phyloP scores from a whole-genome alignment of 2,797 vertebrate genomes.

The Leucoraja ocellata region DNA sequence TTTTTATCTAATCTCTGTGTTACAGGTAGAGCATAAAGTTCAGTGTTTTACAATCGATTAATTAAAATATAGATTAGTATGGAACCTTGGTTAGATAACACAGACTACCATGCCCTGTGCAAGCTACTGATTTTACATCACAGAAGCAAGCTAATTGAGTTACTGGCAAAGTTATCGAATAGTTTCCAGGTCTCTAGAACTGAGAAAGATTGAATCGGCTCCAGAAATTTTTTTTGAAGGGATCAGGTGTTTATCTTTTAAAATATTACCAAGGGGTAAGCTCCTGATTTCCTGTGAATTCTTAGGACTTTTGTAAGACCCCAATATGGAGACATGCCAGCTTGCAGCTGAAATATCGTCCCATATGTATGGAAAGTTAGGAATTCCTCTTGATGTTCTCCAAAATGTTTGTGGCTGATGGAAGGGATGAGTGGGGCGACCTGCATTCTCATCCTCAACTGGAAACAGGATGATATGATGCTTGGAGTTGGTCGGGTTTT shows the following conservation, averaged over 20 bases:
- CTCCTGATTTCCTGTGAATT: background rate
- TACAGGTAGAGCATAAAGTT: no score
- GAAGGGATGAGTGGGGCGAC: background rate
- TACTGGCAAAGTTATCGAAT: background rate
- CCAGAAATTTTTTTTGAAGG: background rate
- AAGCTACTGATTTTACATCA: no score
- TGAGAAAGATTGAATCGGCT: background rate
- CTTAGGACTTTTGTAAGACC: background rate
- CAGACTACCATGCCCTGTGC: background rate
- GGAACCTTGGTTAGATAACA: background rate
- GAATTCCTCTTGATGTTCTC: background rate
- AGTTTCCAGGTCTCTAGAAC: background rate
- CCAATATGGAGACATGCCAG: background rate
- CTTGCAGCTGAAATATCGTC: background rate
- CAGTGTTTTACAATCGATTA: no score
- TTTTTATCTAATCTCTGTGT: no score
- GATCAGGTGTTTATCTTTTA: background rate
- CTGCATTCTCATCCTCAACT: background rate
- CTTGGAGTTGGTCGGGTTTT: background rate
- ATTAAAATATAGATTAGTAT: background rate
- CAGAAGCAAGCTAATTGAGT: no score
- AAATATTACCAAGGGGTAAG: no score
- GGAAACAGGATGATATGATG: background rate
- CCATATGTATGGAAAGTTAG: background rate
- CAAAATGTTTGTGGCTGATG: background rate